Base-by-base conservation (phyloP, 2,113 vertebrate genomes). In the Oriolus oriolus region DNA sequence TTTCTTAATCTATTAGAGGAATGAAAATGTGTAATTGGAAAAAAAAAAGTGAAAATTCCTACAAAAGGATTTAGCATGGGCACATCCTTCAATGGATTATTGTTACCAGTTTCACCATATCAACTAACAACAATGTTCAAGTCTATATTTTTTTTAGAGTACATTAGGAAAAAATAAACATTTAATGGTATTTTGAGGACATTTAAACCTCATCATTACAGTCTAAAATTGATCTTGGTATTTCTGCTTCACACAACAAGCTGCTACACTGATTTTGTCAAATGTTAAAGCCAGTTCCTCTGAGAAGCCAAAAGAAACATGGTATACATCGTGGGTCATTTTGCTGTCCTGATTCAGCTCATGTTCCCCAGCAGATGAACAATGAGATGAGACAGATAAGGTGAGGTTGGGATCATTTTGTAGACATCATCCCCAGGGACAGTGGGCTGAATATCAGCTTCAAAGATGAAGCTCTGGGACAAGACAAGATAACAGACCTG, bases 1-100 rank as follows among this genome's bases (percentile, higher is more conserved):
- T 98, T 97, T 98, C 95, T 97, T 98, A 97, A 96, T 97, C 95
- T 76, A 97, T 97, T 97, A 95, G 93, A 96, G 91, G 96, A 97
- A 94, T 98, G 97, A 98, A 98, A 98, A 98, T 95, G 93, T 97
- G 98, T 98, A 98, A 98, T 98, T 98, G 98, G 97, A 98, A 98
- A 98, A 97, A 98, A 97, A 98, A 97, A 98, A 98, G 97, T 95
- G 97, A 98, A 98, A 95, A 87, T 75, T 94, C 94, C 82, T 85
- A 88, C 74, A 70, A 92, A 95, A 84, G 79, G 71, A 94, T 95
- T 97, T 93, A 78, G 54, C 61, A 95, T 41, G 87, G 96, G 79
- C 80, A 78, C 73, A 90, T 94, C 65, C 70, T 61, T 87, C 84
- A 84, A 37, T 30, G 33, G 78, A 86, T 96, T 90, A 76, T 42